Evolutionary conservation across 2,797 vertebrate species (phyloP).

Genomic region (Sciurus carolinensis): DNA sequence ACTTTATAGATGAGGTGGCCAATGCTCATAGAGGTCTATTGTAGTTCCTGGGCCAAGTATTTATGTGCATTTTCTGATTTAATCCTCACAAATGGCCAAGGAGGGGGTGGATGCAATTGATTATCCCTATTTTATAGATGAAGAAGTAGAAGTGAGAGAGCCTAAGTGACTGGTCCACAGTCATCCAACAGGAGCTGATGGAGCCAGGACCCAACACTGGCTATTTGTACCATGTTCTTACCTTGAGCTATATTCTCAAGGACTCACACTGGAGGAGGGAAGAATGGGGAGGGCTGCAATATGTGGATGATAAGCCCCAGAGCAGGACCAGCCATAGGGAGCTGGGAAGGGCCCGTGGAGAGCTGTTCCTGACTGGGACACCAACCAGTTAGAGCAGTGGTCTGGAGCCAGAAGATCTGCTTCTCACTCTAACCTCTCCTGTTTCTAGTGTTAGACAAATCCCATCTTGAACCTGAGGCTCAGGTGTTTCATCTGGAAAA

Average conservation of each 20-base stretch:
- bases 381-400: neutral
- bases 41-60: neutral
- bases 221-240: rapidly evolving
- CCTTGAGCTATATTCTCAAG: neutral
- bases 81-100: neutral
- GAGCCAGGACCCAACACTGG: neutral
- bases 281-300: neutral
- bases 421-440: neutral
- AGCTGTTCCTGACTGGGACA: neutral
- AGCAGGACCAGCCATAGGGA: rapidly evolving
- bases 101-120: neutral
- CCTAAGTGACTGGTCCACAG: neutral
- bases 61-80: neutral
- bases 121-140: neutral
- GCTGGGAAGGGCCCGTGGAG: rapidly evolving
- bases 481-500: slow-evolving; percentile 24
- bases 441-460: neutral
- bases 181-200: neutral
- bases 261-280: neutral
- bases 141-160: neutral
- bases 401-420: neutral
- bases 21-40: neutral
- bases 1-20: slow-evolving; percentile 12
- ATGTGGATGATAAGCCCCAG: neutral
- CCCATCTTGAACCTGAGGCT: neutral